These are phyloP conservation scores for Chrysomela aeneicollis DNA, from an alignment of 2,888 invertebrate genomes.

Conservation along the genomic window DNA sequence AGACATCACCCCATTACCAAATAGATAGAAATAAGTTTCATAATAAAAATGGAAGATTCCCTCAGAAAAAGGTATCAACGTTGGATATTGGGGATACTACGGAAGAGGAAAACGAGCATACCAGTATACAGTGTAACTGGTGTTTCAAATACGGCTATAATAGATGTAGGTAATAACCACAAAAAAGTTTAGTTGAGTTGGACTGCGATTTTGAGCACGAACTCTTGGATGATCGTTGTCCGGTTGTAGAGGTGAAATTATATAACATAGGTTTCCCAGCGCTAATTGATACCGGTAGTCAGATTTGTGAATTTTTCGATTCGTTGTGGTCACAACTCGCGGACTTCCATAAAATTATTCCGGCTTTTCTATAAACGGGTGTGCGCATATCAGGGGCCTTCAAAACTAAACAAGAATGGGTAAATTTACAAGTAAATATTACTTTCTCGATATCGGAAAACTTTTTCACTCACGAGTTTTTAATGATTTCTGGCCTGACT, in stretches of 20 bases:
- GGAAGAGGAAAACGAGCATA: background rate
- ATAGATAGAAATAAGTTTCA: too few species aligned
- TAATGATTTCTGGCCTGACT: background rate
- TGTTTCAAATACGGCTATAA: background rate
- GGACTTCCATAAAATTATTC: constrained; percentile 5
- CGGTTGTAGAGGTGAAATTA: background rate
- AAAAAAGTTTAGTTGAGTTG: background rate
- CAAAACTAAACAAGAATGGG: constrained; percentile 12
- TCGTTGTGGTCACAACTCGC: background rate
- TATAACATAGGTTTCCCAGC: background rate
- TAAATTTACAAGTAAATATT: background rate
- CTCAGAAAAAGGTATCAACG: background rate
- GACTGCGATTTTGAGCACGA: background rate
- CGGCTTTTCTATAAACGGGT: background rate
- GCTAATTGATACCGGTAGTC: too few species aligned
- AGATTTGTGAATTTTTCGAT: background rate
- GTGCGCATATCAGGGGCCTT: constrained; percentile 17
- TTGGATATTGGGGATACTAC: background rate
- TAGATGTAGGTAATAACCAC: background rate
- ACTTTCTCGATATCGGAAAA: background rate
- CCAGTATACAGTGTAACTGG: background rate
- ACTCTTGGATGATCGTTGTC: background rate
- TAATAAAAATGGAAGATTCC: background rate
- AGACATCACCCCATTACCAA: too few species aligned
- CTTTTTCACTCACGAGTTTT: background rate